These are phyloP conservation scores for Pseudonaja textilis DNA, from an alignment of 2,113 vertebrate species.

Conservation along the genomic window DNA sequence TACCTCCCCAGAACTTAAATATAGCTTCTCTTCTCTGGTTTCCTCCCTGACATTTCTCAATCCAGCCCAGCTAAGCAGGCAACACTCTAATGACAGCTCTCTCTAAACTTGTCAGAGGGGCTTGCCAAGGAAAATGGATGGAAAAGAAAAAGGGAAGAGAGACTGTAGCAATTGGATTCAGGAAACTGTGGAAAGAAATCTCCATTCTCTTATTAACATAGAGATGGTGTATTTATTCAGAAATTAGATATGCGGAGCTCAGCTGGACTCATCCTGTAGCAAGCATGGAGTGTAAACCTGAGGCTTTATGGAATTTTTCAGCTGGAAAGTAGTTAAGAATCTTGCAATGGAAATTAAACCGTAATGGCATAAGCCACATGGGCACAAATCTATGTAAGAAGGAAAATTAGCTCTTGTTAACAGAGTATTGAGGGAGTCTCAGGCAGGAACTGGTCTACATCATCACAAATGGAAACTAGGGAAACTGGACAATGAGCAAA, in stretches of 20 bases:
- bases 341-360: background rate
- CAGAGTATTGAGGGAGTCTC: background rate
- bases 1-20: background rate
- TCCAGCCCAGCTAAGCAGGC: background rate
- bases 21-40: constrained; percentile 21
- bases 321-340: background rate
- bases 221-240: background rate
- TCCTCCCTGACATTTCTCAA: constrained; percentile 22
- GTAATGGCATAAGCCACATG: background rate
- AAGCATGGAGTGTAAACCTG: background rate
- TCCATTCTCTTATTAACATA: background rate
- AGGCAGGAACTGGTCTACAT: background rate
- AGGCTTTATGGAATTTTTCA: background rate
- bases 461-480: background rate
- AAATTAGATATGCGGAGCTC: background rate
- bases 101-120: background rate
- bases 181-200: background rate
- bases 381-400: background rate
- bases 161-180: background rate
- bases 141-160: background rate
- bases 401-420: background rate
- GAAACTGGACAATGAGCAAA: background rate
- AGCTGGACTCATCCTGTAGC: background rate
- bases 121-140: background rate
- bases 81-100: background rate